Base-by-base conservation (phyloP, 2,888 invertebrate genomes). In the Hetaerina titia region DNA sequence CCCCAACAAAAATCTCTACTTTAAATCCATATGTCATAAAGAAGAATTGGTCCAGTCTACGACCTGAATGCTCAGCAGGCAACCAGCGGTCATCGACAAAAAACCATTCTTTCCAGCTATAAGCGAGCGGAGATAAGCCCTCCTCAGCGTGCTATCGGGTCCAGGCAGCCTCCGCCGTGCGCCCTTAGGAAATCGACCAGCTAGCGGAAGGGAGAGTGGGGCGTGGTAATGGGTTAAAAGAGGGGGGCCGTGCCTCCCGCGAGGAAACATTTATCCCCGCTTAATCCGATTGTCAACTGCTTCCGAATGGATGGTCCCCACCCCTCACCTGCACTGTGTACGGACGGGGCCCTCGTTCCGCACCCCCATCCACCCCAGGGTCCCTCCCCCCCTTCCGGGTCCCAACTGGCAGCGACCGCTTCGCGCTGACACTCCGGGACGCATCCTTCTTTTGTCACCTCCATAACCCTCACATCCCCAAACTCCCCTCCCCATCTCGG, bases 271-370 rank as follows among this genome's bases (percentile, higher is more conserved):
- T 74, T 74, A 74, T 74, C 74, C 74, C 74, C 74, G 74, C 25
- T 74, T 74, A 74, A 74, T 74, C 74, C 74, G 74, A 74, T 74
- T 74, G 74, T 74, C 74, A 74, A 74, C 74, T 74, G 74, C 19
- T 74, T 74, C 74, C 74, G 74, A 74, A 74, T 74, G 74, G 74
- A 74, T 74, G 74, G 74, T 25, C 22, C 22, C 19, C 69, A n/a
- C 25, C 74, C 25, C 19, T 74, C n/a, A 45, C 45, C 45, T 45
- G 45, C 45, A 45, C 45, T 4, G 4, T 45, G 45, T 45, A 45
- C 2, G 45, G 45, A 45, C 45, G 45, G 45, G 45, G 45, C 45
- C 45, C 45, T 45, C 69, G 60, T 11, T 25, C 74, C 25, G n/a
- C 74, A n/a, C 19, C 19, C 22, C 22, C 69, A 0, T 69, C 22